These are phyloP conservation scores for Rhabdomys pumilio DNA, from an alignment of 2,797 vertebrate species.

Conservation along the genomic window DNA sequence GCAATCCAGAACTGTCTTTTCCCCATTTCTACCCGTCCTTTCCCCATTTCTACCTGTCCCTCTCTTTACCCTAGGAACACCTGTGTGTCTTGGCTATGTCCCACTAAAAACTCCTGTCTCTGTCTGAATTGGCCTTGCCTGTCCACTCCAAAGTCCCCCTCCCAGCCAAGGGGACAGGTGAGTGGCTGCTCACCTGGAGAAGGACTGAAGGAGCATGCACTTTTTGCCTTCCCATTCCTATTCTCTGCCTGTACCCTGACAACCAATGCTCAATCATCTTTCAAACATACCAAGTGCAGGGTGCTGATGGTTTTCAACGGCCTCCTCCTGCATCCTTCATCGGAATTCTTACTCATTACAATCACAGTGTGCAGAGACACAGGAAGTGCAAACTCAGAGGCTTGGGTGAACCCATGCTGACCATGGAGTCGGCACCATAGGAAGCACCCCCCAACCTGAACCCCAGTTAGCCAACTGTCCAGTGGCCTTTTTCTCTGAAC, in stretches of 20 bases:
- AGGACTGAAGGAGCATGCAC: neutral
- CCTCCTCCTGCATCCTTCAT: neutral
- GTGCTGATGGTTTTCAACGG: neutral
- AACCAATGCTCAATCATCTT: neutral
- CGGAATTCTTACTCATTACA: neutral
- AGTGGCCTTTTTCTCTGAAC: neutral
- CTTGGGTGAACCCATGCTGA: accelerated
- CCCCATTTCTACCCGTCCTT: neutral
- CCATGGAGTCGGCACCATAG: too few relatives aligned
- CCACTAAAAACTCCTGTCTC: neutral
- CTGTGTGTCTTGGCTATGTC: neutral
- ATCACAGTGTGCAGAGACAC: neutral
- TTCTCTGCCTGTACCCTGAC: neutral
- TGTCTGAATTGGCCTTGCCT: neutral
- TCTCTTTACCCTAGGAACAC: neutral
- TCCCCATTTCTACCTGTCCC: neutral
- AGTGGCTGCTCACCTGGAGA: too few relatives aligned
- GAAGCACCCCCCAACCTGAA: neutral
- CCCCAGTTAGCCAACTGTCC: neutral
- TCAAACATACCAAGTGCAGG: too few relatives aligned
- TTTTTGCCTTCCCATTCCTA: neutral
- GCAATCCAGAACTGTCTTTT: neutral
- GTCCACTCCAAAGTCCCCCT: neutral
- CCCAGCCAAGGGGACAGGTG: neutral
- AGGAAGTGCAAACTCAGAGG: neutral